Evolutionary conservation across 2,888 invertebrate genomes (phyloP).

Genomic region (Scaeva pyrastri): DNA sequence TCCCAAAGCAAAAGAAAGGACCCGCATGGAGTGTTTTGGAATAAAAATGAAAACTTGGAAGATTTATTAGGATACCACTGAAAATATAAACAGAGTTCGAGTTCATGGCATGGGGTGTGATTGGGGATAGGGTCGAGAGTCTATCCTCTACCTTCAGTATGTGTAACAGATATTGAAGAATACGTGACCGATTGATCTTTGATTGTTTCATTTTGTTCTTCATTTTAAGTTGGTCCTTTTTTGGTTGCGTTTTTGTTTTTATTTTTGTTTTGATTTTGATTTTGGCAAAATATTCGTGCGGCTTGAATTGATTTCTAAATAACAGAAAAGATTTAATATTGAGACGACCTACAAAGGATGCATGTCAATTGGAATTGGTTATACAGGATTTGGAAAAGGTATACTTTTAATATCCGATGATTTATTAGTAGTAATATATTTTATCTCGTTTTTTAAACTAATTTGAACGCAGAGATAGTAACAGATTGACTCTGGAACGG

Average conservation of each 20-base stretch:
- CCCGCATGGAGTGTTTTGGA: slow-evolving; percentile 61
- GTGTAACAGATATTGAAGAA: slow-evolving; percentile 68
- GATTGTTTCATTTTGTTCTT: slow-evolving; percentile 73
- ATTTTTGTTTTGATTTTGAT: slow-evolving; percentile 47
- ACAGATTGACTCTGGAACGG: slow-evolving; percentile 65
- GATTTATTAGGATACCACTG: slow-evolving; percentile 74
- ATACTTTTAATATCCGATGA: slow-evolving; percentile 68
- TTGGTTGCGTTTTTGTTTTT: slow-evolving; percentile 31
- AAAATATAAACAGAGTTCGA: slow-evolving; percentile 45
- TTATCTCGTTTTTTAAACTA: slow-evolving; percentile 43
- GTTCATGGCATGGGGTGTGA: slow-evolving; percentile 6
- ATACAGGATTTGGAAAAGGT: slow-evolving; percentile 17
- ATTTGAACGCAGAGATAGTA: slow-evolving; percentile 45
- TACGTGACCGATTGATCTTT: slow-evolving; percentile 76
- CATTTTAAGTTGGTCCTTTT: slow-evolving; percentile 66
- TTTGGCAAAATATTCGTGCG: slow-evolving; percentile 71
- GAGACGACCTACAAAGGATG: slow-evolving; percentile 69
- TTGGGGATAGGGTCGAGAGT: slow-evolving; percentile 18
- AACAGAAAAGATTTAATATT: slow-evolving; percentile 73
- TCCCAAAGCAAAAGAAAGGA: slow-evolving; percentile 52
- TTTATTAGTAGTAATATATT: slow-evolving; percentile 70
- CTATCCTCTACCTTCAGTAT: slow-evolving; percentile 57
- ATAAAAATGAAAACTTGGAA: slow-evolving; percentile 75
- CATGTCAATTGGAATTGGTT: slow-evolving; percentile 65
- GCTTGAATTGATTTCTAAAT: slow-evolving; percentile 75